A percentile compares a stretch with the other conserved stretches of the same genome.
These are phyloP conservation scores for Tinea semifulvella DNA, from an alignment of 2,888 invertebrate genomes.

Conservation along the genomic window DNA sequence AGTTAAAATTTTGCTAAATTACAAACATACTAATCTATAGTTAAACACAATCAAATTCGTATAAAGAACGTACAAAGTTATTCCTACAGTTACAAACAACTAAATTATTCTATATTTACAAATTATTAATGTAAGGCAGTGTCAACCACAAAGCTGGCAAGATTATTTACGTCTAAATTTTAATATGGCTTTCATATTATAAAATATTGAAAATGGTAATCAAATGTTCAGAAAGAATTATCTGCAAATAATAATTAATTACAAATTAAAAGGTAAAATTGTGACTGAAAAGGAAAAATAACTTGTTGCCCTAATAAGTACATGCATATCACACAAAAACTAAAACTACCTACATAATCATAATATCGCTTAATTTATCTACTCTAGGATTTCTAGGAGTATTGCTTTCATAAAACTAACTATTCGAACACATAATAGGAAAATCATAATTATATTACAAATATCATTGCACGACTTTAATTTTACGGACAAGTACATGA, in stretches of 20 bases:
- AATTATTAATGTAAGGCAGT: constrained; percentile 47
- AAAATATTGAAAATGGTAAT: constrained; percentile 41
- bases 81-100: constrained; percentile 1
- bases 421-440: constrained; percentile 43
- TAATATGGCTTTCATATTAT: constrained; percentile 61
- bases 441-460: constrained; percentile 33
- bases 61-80: neutral
- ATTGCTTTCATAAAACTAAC: constrained; percentile 26
- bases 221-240: neutral
- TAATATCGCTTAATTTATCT: constrained; percentile 11
- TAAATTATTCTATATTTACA: constrained; percentile 48
- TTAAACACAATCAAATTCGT: neutral
- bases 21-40: neutral
- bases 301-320: neutral
- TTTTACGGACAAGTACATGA: constrained; percentile 4
- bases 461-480: constrained; percentile 30
- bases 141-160: constrained; percentile 63
- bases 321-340: constrained; percentile 11
- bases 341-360: constrained; percentile 2
- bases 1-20: constrained; percentile 4
- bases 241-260: constrained; percentile 5
- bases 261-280: neutral
- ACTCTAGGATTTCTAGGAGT: constrained; percentile 25
- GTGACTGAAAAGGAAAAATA: neutral
- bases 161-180: constrained; percentile 58